Base-by-base conservation (phyloP, 2,113 vertebrate genomes). In the Noturus placidus region DNA sequence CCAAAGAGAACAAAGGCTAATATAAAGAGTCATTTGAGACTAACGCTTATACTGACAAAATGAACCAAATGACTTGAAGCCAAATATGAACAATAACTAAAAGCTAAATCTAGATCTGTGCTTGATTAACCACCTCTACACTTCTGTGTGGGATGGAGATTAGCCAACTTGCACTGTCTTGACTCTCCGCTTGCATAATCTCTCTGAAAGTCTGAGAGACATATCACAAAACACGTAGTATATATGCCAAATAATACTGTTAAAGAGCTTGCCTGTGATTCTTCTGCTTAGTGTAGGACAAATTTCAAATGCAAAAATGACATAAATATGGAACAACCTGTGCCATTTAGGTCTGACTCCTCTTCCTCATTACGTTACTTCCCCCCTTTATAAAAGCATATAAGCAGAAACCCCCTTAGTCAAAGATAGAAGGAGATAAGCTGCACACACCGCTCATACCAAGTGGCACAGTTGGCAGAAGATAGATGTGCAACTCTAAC, bases 401-500 rank as follows among this genome's bases (percentile, higher is more conserved):
- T 52, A 63, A 84, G 61, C 86, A 82, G 57, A 84, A 52, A 59
- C 50, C 69, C 83, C 72, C 76, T 69, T 78, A 82, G 52, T 33
- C 80, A 67, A 59, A 88, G 76, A 91, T 72, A 82, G 69, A 87
- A 78, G 74, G 65, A 83, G 69, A 88, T 87, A 89, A 54, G 46
- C 72, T 81, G 65, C 69, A 74, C 70, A 63, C 85, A 38, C 27
- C 50, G 83, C 72, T 88, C 84, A 83, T 83, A 78, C 83, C 35
- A 87, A 63, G 80, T 59, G 67, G 82, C 33, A n/a, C 38, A 69
- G 57, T 79, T 14, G n/a, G 87, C 20, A 65, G 78, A 84, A 89
- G 88, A 92, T 90, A 86, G 90, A 88, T 90, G 87, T 74, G 76
- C 33, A 54, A 54, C 54, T n/a, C 72, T 87, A 57, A 86, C 84